Percentiles rank a stretch among this genome's conserved stretches.
Conservation (phyloP, 2,888 invertebrate species). For the Stomorhina lunata region DNA sequence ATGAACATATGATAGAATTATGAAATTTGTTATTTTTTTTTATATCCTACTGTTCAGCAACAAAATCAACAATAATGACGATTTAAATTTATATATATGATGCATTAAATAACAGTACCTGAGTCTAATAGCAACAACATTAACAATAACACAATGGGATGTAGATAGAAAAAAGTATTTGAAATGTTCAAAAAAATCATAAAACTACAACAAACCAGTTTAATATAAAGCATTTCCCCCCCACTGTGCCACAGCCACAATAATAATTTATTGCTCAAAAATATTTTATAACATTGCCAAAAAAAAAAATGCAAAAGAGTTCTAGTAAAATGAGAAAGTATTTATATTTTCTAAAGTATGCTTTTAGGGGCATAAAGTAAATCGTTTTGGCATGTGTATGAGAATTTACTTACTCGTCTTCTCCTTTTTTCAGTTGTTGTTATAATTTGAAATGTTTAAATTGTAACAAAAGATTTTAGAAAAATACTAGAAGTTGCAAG, state of each 20-base stretch:
- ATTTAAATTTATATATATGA: background rate
- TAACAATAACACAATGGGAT: constrained; percentile 26
- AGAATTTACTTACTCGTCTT: background rate
- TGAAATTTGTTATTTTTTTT: no score
- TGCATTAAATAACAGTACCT: constrained; percentile 13
- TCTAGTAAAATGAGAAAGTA: background rate
- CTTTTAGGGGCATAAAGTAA: constrained; percentile 44
- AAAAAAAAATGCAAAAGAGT: constrained; percentile 4
- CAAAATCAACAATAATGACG: background rate
- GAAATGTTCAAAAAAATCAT: no score
- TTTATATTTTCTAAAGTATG: constrained; percentile 32
- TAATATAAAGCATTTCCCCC: background rate
- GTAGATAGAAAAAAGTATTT: no score
- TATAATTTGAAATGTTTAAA: background rate
- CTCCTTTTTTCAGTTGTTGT: background rate
- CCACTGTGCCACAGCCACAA: background rate
- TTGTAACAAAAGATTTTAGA: background rate
- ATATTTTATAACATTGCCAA: background rate
- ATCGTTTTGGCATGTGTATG: background rate
- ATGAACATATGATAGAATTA: no score
- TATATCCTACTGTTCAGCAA: no score
- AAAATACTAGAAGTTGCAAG: constrained; percentile 1
- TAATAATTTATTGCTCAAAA: constrained; percentile 27
- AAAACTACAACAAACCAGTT: background rate
- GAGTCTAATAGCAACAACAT: background rate